Percentiles rank a stretch among this genome's conserved stretches.
Conservation (phyloP, 1,140 invertebrate species). For the Linepithema humile region DNA sequence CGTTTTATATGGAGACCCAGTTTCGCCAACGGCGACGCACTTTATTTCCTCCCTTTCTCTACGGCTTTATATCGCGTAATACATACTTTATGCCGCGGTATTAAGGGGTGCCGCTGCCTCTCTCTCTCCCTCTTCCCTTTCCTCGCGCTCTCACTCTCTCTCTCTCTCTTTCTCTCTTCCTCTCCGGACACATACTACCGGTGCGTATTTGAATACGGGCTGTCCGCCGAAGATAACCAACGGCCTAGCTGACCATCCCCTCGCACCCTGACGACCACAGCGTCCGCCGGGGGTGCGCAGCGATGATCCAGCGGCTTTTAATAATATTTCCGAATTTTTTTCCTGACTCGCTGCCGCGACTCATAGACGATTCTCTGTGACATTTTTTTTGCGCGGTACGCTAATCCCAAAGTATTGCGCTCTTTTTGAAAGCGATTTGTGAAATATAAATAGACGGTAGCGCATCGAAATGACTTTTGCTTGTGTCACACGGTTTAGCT, state of each 20-base stretch:
- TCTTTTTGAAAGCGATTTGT: constrained; percentile 78
- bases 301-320: constrained; percentile 71
- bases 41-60: constrained; percentile 45
- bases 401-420: constrained; percentile 78
- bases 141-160: neutral
- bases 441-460: constrained; percentile 78
- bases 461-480: constrained; percentile 75
- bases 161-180: neutral
- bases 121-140: constrained; percentile 6
- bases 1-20: constrained; percentile 55
- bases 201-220: constrained; percentile 66
- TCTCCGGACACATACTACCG: constrained; percentile 21
- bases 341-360: constrained; percentile 41
- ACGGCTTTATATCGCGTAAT: constrained; percentile 56
- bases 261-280: constrained; percentile 39
- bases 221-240: constrained; percentile 74
- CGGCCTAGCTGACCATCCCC: constrained; percentile 44
- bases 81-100: constrained; percentile 61
- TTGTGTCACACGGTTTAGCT: constrained; percentile 52
- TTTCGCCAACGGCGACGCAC: constrained; percentile 45
- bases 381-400: constrained; percentile 65
- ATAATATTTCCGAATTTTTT: constrained; percentile 76
- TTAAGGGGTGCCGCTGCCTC: constrained; percentile 38
- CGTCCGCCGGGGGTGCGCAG: neutral
- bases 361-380: constrained; percentile 72